Base-by-base conservation (phyloP, 2,797 vertebrate genomes). In the Halcyon chelicuti region DNA sequence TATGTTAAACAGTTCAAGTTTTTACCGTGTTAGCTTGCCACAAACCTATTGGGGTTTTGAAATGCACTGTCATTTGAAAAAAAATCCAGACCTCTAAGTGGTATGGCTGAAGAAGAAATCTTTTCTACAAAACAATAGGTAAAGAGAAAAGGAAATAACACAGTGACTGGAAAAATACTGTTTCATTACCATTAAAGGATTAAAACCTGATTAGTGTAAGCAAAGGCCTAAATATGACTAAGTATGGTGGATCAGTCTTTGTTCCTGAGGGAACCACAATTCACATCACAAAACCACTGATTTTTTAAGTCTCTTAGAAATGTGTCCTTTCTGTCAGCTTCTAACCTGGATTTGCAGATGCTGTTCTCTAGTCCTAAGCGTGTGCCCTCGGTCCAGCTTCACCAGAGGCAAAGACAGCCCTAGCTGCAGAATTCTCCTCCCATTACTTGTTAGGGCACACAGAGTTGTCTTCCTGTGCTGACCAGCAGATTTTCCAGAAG, bases 111-210 rank as follows among this genome's bases (percentile, higher is more conserved):
- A 94, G 58, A 97, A 97, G 93, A 94, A 73, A n/a, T 73, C 84
- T 95, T 95, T 96, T 96, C 93, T 96, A 95, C 26, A 95, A 97
- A 96, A 98, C 83, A 96, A 88, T 88, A 96, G 74, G 92, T 96
- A 94, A 95, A 97, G 84, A 95, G 51, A 95, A 97, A 95, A 97
- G 97, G 97, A 98, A 98, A 93, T 97, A 80, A 96, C 97, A 96
- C 83, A 93, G 83, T 95, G 86, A 94, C 96, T 98, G 97, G 97
- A 96, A 97, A 97, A 97, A 93, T 80, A 88, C 28, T 22, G 10
- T 94, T 97, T 96, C 86, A 28, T 97, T 97, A 91, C 95, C 96
- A 96, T 95, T 96, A 96, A 97, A 98, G 88, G 95, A 96, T 91
- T 91, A 95, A 97, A 97, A 96, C 70, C 77, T 35, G 18, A 61